Evolutionary conservation across 2,888 invertebrate genomes (phyloP).

Genomic region (Tachina lurida): DNA sequence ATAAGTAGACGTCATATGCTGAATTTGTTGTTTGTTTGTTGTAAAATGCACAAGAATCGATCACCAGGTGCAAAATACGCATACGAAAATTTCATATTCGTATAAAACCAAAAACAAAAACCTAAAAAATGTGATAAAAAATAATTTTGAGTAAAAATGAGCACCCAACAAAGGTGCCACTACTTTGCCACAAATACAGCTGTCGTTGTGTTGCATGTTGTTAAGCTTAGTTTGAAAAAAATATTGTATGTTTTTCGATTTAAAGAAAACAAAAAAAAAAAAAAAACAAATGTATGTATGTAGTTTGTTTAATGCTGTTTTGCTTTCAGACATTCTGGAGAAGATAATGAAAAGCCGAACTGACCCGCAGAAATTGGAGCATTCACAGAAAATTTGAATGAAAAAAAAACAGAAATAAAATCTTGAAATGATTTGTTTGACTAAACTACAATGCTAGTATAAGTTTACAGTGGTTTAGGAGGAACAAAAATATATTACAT

Average conservation of each 20-base stretch:
- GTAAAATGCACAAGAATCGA: slow-evolving; percentile 75
- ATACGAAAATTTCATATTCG: slow-evolving; percentile 69
- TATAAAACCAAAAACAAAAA: slow-evolving; percentile 50
- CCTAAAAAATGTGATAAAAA: slow-evolving; percentile 50
- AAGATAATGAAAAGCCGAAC: slow-evolving; percentile 48
- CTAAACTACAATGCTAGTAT: slow-evolving; percentile 8
- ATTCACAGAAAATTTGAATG: slow-evolving; percentile 71
- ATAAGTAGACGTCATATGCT: slow-evolving; percentile 56
- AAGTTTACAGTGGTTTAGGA: slow-evolving; percentile 24
- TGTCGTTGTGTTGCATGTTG: slow-evolving; percentile 71
- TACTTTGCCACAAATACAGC: slow-evolving; percentile 72
- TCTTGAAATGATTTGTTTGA: slow-evolving; percentile 57
- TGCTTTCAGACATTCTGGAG: slow-evolving; percentile 43
- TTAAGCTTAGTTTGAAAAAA: slow-evolving; percentile 5
- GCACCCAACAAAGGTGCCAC: slow-evolving; percentile 68
- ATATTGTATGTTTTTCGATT: slow-evolving; percentile 24
- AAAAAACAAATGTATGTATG: slow-evolving; percentile 21
- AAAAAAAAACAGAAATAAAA: slow-evolving; percentile 17
- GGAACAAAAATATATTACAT: neutral
- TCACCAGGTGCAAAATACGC: slow-evolving; percentile 79
- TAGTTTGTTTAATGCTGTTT: slow-evolving; percentile 27
- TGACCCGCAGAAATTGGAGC: slow-evolving; percentile 80
- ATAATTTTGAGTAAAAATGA: slow-evolving; percentile 49
- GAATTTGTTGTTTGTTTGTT: slow-evolving; percentile 35
- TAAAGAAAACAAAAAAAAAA: slow-evolving; percentile 17